These are phyloP conservation scores for Oreonectes daqikongensis DNA, from an alignment of 2,797 vertebrate genomes.

Conservation along the genomic window DNA sequence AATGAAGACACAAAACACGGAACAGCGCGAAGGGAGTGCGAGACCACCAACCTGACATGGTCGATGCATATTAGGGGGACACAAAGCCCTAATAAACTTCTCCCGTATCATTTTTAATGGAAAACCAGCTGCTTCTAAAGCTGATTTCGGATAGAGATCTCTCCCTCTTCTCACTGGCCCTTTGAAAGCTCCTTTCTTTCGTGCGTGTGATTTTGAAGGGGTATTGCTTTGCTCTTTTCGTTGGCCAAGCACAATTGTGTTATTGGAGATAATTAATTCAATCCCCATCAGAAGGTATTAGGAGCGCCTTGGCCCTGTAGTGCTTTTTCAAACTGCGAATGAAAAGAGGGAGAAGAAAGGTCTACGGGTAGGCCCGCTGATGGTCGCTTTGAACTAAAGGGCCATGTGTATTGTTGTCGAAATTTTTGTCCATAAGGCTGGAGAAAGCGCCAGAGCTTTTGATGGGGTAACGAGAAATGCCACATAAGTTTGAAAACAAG, in stretches of 20 bases:
- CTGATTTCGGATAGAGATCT: slow-evolving; percentile 78
- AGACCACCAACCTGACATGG: slow-evolving; percentile 80
- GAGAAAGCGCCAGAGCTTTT: slow-evolving; percentile 84
- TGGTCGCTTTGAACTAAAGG: slow-evolving; percentile 88
- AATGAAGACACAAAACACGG: slow-evolving; percentile 54
- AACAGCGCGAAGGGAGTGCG: neutral
- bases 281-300: slow-evolving; percentile 98
- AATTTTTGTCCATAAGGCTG: slow-evolving; percentile 88
- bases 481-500: slow-evolving; percentile 77
- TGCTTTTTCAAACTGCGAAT: slow-evolving; percentile 82
- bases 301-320: slow-evolving; percentile 85
- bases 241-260: slow-evolving; percentile 93
- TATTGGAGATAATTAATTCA: slow-evolving; percentile 99
- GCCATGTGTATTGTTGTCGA: slow-evolving; percentile 81
- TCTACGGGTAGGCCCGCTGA: slow-evolving; percentile 81
- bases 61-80: slow-evolving; percentile 64
- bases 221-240: slow-evolving; percentile 97
- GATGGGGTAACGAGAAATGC: slow-evolving; percentile 82
- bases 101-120: slow-evolving; percentile 76
- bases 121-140: slow-evolving; percentile 76
- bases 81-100: slow-evolving; percentile 84
- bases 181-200: slow-evolving; percentile 77
- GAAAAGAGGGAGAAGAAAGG: slow-evolving; percentile 85
- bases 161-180: slow-evolving; percentile 66
- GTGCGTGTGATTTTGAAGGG: slow-evolving; percentile 75